Percentiles rank a stretch among this genome's conserved stretches.
These are phyloP conservation scores for Brachionichthys hirsutus DNA, from an alignment of 2,113 vertebrate species.

Conservation along the genomic window DNA sequence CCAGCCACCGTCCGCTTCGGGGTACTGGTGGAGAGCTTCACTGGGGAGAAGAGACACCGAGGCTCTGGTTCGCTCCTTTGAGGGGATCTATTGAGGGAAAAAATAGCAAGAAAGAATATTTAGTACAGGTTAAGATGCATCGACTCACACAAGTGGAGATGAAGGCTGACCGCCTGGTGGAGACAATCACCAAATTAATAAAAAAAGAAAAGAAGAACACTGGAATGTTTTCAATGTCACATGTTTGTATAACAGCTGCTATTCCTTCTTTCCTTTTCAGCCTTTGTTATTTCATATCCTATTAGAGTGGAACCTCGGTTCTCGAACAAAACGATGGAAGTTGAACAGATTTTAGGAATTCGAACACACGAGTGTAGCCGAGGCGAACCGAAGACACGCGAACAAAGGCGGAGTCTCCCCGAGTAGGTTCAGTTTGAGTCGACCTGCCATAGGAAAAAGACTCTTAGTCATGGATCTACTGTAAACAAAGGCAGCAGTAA, in stretches of 20 bases:
- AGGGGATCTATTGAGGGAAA: conserved; percentile 38
- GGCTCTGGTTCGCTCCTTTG: conserved; percentile 61
- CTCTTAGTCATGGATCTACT: no score
- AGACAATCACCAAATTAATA: not conserved
- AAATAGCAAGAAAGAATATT: conserved; percentile 2
- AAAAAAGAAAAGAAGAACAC: not conserved
- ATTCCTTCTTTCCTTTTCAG: not conserved
- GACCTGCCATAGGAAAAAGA: no score
- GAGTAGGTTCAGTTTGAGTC: no score
- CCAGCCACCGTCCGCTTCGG: conserved; percentile 12
- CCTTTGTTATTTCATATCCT: no score
- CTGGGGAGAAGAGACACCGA: conserved; percentile 72
- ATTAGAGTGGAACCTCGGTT: no score
- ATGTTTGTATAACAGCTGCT: not conserved
- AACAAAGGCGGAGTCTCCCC: no score
- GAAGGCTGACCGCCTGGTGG: not conserved
- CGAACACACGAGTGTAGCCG: no score
- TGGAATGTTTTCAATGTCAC: not conserved
- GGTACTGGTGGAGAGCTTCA: conserved; percentile 35
- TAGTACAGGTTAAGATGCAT: not conserved
- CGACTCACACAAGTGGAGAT: not conserved
- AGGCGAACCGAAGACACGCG: no score
- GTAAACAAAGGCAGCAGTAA: no score
- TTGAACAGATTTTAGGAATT: no score
- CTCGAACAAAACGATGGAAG: no score